A percentile compares a stretch with the other conserved stretches of the same genome.
Conservation (phyloP, 1,140 invertebrate genomes). For the Periplaneta americana region DNA sequence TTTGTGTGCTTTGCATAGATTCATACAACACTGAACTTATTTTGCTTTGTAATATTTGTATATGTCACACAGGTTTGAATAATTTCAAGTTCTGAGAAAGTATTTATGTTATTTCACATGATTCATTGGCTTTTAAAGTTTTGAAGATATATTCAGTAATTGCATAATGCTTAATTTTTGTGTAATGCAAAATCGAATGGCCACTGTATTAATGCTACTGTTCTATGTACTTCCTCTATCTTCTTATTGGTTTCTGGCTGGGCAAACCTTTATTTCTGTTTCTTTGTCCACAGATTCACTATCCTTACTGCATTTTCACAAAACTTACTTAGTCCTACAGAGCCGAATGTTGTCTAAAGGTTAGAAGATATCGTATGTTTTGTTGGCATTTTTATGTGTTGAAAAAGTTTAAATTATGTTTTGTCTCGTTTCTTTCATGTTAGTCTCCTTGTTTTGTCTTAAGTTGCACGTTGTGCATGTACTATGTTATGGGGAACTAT, state of each 20-base stretch:
- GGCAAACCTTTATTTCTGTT: conserved; percentile 1
- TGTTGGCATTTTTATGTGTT: conserved; percentile 6
- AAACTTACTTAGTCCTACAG: conserved; percentile 14
- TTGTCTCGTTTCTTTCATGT: not conserved
- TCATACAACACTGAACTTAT: too few species aligned
- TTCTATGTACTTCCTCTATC: not conserved
- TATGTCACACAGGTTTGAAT: too few species aligned
- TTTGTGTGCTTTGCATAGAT: too few species aligned
- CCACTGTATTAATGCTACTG: not conserved
- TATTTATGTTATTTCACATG: too few species aligned
- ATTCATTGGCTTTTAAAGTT: too few species aligned
- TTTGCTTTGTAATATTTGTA: too few species aligned
- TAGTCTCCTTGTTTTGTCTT: not conserved
- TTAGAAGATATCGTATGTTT: conserved; percentile 7
- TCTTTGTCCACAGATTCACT: conserved; percentile 17
- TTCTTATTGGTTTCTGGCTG: not conserved
- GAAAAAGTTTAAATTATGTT: not conserved
- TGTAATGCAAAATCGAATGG: too few species aligned
- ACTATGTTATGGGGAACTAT: not conserved
- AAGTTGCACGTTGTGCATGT: not conserved
- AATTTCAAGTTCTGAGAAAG: too few species aligned
- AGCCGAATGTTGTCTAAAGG: conserved; percentile 14
- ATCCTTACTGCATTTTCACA: conserved; percentile 17
- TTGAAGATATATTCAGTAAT: too few species aligned
- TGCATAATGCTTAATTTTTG: too few species aligned